Conservation (phyloP, 1,140 invertebrate genomes). For the Ceratosolen solmsi region DNA sequence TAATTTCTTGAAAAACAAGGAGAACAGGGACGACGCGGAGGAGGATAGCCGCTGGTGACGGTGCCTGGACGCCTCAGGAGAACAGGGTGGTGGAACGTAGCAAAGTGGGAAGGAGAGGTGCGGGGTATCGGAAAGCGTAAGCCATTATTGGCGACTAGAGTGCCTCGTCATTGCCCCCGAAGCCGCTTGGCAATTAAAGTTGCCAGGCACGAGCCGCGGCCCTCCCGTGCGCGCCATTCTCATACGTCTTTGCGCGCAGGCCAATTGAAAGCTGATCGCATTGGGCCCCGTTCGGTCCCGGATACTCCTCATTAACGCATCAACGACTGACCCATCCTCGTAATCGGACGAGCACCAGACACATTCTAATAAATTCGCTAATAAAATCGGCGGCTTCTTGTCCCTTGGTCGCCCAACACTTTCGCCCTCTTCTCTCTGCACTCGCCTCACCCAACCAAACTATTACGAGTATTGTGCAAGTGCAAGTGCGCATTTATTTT, state of each 20-base stretch:
- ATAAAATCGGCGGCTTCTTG: not conserved
- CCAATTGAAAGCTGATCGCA: conserved; percentile 26
- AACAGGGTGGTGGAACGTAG: not conserved
- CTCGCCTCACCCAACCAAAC: not conserved
- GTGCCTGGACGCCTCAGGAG: not conserved
- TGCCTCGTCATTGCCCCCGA: conserved; percentile 25
- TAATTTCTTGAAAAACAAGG: conserved; percentile 32
- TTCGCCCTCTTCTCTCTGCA: too few relatives aligned
- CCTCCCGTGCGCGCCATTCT: conserved; percentile 17
- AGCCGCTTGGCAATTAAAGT: conserved; percentile 35
- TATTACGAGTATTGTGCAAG: not conserved
- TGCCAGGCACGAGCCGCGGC: not conserved
- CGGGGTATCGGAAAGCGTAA: conserved; percentile 21
- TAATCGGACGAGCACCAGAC: not conserved
- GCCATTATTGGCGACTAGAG: conserved; percentile 31
- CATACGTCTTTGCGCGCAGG: not conserved
- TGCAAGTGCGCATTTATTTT: too few relatives aligned
- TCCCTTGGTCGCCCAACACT: not conserved
- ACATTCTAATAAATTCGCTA: not conserved
- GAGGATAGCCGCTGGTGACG: not conserved
- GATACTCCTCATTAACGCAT: conserved; percentile 37
- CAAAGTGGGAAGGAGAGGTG: not conserved
- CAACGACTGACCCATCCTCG: not conserved
- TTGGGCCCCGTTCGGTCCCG: not conserved
- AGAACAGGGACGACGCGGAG: not conserved